Percentiles rank a stretch among this genome's conserved stretches.
Evolutionary conservation across 2,113 vertebrate species (phyloP).

Genomic region (Tympanuchus pallidicinctus): DNA sequence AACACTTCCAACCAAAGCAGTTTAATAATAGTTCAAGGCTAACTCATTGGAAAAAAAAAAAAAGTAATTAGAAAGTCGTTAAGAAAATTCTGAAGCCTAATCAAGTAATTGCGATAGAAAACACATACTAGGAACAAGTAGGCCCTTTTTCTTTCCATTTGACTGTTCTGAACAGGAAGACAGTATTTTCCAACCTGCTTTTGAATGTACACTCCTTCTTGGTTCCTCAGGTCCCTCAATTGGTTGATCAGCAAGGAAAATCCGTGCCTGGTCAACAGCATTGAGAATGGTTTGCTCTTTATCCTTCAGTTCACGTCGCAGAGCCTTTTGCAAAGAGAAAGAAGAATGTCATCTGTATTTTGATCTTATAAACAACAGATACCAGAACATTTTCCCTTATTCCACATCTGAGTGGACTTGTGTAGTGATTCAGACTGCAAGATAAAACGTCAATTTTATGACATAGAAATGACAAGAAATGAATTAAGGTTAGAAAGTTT

Average conservation of each 20-base stretch:
- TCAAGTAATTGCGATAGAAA: background rate
- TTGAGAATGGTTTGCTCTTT: slow-evolving; percentile 88
- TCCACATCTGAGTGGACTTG: background rate
- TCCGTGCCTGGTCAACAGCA: slow-evolving; percentile 92
- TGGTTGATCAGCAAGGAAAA: slow-evolving; percentile 95
- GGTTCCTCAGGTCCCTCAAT: slow-evolving; percentile 96
- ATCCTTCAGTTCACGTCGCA: slow-evolving; percentile 90
- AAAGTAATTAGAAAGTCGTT: background rate
- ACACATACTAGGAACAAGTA: background rate
- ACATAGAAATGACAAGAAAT: background rate
- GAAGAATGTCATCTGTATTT: background rate
- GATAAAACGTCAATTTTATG: slow-evolving; percentile 29
- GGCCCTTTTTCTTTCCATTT: background rate
- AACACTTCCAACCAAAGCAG: background rate
- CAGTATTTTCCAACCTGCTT: slow-evolving; percentile 82
- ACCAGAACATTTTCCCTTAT: background rate
- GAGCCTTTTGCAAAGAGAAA: slow-evolving; percentile 77
- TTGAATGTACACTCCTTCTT: slow-evolving; percentile 87
- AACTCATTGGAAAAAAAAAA: background rate
- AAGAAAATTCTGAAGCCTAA: background rate
- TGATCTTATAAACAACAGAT: background rate
- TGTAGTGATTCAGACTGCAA: background rate
- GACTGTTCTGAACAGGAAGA: background rate
- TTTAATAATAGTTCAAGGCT: background rate
- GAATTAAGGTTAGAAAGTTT: background rate